Percentiles rank a stretch among this genome's conserved stretches.
Evolutionary conservation across 2,888 invertebrate genomes (phyloP).

Genomic region (Margaritifera margaritifera): DNA sequence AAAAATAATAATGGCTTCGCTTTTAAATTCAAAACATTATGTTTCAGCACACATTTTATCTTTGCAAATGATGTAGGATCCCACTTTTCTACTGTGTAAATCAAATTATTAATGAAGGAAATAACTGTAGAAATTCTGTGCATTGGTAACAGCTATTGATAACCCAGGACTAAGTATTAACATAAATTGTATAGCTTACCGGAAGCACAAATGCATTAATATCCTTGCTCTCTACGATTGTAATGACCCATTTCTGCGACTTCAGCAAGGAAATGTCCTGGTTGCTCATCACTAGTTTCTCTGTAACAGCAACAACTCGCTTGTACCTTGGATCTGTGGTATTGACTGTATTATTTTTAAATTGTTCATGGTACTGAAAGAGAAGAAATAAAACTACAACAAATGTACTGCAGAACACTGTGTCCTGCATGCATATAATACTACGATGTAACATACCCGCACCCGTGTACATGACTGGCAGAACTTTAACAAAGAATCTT

Average conservation of each 20-base stretch:
- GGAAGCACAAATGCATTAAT: slow-evolving; percentile 78
- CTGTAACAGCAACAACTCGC: slow-evolving; percentile 71
- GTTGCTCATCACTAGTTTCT: slow-evolving; percentile 74
- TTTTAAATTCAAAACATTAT: too few relatives aligned
- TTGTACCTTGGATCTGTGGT: slow-evolving; percentile 70
- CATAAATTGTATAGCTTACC: slow-evolving; percentile 60
- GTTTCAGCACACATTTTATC: too few relatives aligned
- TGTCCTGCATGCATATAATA: too few relatives aligned
- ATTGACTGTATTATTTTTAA: slow-evolving; percentile 69
- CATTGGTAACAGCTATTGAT: neutral
- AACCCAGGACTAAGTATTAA: neutral
- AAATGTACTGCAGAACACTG: too few relatives aligned
- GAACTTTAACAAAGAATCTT: too few relatives aligned
- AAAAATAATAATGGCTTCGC: too few relatives aligned
- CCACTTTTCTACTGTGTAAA: too few relatives aligned
- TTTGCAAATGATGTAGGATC: too few relatives aligned
- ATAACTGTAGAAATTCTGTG: neutral
- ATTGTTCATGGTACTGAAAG: slow-evolving; percentile 66
- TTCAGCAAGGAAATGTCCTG: slow-evolving; percentile 74
- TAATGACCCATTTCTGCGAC: slow-evolving; percentile 75
- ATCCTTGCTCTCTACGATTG: slow-evolving; percentile 73
- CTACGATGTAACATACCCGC: too few relatives aligned
- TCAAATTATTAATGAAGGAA: too few relatives aligned
- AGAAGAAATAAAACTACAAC: slow-evolving; percentile 23
- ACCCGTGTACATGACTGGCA: too few relatives aligned